Evolutionary conservation across 2,888 invertebrate species (phyloP).

Genomic region (Synergus laeviventris): DNA sequence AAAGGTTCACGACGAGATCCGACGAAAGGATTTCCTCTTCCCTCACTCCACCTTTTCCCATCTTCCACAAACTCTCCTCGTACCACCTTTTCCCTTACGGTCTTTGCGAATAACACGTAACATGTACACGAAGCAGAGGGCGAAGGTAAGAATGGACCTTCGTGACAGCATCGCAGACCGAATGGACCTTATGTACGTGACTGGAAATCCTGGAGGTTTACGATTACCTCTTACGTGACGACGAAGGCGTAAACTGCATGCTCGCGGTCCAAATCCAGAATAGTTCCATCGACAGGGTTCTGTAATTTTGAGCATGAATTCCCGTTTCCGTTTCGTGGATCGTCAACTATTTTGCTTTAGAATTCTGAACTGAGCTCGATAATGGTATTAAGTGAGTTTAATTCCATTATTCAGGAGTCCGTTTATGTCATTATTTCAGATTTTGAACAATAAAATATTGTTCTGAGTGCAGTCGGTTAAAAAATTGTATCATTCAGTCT

Average conservation of each 20-base stretch:
- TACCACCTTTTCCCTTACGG: conserved; percentile 16
- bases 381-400: not conserved
- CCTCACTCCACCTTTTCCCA: conserved; percentile 39
- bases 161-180: conserved; percentile 59
- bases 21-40: conserved; percentile 26
- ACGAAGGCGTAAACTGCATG: conserved; percentile 54
- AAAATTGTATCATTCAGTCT: no score
- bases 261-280: conserved; percentile 53
- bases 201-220: conserved; percentile 66
- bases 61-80: conserved; percentile 37
- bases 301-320: conserved; percentile 24
- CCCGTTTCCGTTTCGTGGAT: not conserved
- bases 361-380: not conserved
- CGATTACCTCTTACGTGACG: conserved; percentile 67
- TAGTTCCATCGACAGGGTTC: conserved; percentile 43
- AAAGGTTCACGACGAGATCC: conserved; percentile 24
- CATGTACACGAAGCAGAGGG: conserved; percentile 42
- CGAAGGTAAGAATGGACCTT: conserved; percentile 57
- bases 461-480: no score
- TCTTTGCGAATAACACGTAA: conserved; percentile 40
- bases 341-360: not conserved
- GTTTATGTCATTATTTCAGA: not conserved
- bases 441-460: no score
- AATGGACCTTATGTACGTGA: conserved; percentile 67
- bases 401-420: not conserved